Evolutionary conservation across 2,888 invertebrate genomes (phyloP).

Genomic region (Temnothorax ravouxi): DNA sequence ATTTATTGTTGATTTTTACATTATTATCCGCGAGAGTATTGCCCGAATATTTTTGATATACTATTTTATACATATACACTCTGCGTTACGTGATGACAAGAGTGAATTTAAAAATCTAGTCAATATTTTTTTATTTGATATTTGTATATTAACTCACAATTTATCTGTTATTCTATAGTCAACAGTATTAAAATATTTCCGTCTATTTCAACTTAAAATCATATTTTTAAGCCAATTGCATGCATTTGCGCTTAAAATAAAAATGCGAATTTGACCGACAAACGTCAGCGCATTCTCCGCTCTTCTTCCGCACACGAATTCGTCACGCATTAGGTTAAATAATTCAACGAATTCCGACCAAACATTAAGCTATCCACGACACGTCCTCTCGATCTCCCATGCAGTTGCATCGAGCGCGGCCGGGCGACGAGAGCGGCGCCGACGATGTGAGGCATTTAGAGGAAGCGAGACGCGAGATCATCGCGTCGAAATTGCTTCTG

Average conservation of each 20-base stretch:
- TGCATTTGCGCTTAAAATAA: background rate
- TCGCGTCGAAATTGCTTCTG: conserved; percentile 63
- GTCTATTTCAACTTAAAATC: conserved; percentile 10
- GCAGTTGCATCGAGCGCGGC: conserved; percentile 34
- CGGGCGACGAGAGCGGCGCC: conserved; percentile 15
- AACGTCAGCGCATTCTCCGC: conserved; percentile 9
- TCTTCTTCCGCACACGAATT: conserved; percentile 5
- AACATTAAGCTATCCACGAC: conserved; percentile 53
- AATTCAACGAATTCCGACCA: conserved; percentile 48
- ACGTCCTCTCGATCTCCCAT: conserved; percentile 45
- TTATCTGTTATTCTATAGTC: background rate
- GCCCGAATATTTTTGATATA: background rate
- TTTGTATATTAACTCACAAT: background rate
- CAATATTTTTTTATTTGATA: background rate
- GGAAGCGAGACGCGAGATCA: conserved; percentile 31
- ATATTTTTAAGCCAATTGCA: background rate
- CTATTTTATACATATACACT: background rate
- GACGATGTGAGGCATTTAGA: conserved; percentile 4
- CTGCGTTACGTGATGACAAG: background rate
- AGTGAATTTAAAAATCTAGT: background rate
- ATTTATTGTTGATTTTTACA: conserved; percentile 38
- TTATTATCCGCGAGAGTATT: background rate
- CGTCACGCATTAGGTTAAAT: conserved; percentile 35
- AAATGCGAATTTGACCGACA: conserved; percentile 20
- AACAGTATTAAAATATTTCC: background rate